Percentiles rank a stretch among this genome's conserved stretches.
phyloP scores from a whole-genome alignment of 35 echinoderm and acorn worm genomes.

The Hemicentrotus pulcherrimus region DNA sequence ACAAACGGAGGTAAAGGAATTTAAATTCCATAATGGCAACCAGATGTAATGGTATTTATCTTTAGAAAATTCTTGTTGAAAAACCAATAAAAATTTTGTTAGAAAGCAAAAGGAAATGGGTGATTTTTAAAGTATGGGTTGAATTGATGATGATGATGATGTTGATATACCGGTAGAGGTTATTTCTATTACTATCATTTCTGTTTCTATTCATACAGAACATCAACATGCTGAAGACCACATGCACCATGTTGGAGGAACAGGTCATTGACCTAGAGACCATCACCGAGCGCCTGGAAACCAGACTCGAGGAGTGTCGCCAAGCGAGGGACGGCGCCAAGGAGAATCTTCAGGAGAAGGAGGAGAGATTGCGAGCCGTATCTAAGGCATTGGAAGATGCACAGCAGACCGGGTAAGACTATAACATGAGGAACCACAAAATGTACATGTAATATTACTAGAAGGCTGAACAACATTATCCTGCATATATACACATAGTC shows the following conservation, averaged over 20 bases:
- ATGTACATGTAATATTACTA: no score
- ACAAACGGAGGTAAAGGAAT: no score
- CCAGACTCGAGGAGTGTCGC: constrained; percentile 45
- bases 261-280: constrained; percentile 88
- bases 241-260: constrained; percentile 91
- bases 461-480: no score
- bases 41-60: no score
- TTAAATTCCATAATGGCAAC: no score
- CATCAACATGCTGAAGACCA: constrained; percentile 82
- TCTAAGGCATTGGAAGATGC: constrained; percentile 57
- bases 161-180: no score
- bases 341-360: constrained; percentile 45
- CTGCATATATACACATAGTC: neutral
- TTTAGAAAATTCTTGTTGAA: no score
- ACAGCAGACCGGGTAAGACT: constrained; percentile 55
- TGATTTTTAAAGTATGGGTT: no score
- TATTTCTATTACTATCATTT: neutral
- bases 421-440: neutral
- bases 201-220: constrained; percentile 52
- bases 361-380: constrained; percentile 22
- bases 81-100: no score
- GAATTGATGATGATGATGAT: no score
- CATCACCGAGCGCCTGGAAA: constrained; percentile 73
- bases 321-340: constrained; percentile 49
- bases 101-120: no score